Evolutionary conservation across 2,888 invertebrate genomes (phyloP).

Genomic region (Philhelius pedissequus): DNA sequence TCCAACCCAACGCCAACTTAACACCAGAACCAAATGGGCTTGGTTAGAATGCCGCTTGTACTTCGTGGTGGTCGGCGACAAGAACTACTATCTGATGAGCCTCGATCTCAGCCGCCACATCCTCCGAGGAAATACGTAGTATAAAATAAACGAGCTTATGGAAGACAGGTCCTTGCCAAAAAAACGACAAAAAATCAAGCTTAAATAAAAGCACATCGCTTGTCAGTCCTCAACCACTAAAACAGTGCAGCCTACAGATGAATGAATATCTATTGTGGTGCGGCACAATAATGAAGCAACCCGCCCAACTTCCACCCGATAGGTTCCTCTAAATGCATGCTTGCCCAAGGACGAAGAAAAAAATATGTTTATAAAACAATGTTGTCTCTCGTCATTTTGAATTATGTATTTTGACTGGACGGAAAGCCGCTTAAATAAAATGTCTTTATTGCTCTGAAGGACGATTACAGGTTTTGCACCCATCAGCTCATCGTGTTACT

Average conservation of each 20-base stretch:
- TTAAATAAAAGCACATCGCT: constrained; percentile 58
- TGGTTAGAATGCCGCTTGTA: background rate
- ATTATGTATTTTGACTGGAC: constrained; percentile 36
- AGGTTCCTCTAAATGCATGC: too few relatives aligned
- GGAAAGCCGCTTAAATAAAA: constrained; percentile 54
- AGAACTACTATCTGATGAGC: constrained; percentile 20
- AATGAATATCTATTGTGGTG: constrained; percentile 35
- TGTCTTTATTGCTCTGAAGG: constrained; percentile 45
- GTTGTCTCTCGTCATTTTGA: constrained; percentile 55
- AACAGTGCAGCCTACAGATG: constrained; percentile 13
- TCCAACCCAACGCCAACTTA: constrained; percentile 15
- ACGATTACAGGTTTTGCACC: constrained; percentile 14
- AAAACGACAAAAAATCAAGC: constrained; percentile 41
- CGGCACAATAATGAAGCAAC: constrained; percentile 37
- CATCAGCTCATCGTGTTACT: background rate
- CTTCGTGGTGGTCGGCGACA: background rate
- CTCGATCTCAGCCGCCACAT: background rate
- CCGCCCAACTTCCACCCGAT: constrained; percentile 4
- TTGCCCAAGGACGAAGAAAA: constrained; percentile 19
- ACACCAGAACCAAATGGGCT: background rate
- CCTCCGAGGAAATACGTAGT: background rate
- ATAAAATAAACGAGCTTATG: constrained; percentile 16
- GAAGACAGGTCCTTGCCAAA: background rate
- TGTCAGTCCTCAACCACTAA: constrained; percentile 49
- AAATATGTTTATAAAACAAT: constrained; percentile 33